These are phyloP conservation scores for Lasioglossum morio DNA, from an alignment of 2,888 invertebrate genomes.

Conservation along the genomic window DNA sequence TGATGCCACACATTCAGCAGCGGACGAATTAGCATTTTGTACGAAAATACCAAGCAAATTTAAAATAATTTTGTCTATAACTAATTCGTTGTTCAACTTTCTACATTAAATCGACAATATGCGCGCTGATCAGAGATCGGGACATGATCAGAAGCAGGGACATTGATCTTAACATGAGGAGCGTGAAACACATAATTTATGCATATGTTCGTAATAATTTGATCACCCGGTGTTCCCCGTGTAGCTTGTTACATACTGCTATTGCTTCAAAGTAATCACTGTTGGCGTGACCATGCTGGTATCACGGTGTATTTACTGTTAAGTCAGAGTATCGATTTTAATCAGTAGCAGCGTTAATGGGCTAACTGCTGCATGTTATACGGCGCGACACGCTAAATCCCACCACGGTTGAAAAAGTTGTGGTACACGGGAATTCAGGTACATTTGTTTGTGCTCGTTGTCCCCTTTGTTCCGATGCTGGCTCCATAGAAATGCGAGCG, in stretches of 20 bases:
- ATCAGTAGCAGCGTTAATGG: not conserved
- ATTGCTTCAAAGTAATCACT: not conserved
- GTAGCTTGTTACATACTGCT: not conserved
- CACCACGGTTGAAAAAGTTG: conserved; percentile 4
- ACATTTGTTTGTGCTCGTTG: not conserved
- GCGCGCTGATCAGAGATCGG: too few species aligned
- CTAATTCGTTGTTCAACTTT: too few species aligned
- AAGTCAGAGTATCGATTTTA: conserved; percentile 4
- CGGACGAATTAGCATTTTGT: too few species aligned
- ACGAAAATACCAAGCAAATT: too few species aligned
- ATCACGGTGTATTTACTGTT: not conserved
- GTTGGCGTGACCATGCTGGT: not conserved
- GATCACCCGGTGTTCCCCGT: not conserved
- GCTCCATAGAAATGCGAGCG: not conserved
- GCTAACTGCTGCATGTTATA: not conserved
- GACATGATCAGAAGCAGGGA: too few species aligned
- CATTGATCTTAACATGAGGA: not conserved
- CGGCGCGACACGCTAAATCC: not conserved
- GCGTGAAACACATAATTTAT: not conserved
- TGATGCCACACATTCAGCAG: too few species aligned
- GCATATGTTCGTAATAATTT: not conserved
- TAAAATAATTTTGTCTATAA: too few species aligned
- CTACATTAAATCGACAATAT: too few species aligned
- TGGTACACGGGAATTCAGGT: not conserved
- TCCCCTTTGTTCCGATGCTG: conserved; percentile 15